Conservation (phyloP, 2,888 invertebrate genomes). For the Drosophila ochracea region DNA sequence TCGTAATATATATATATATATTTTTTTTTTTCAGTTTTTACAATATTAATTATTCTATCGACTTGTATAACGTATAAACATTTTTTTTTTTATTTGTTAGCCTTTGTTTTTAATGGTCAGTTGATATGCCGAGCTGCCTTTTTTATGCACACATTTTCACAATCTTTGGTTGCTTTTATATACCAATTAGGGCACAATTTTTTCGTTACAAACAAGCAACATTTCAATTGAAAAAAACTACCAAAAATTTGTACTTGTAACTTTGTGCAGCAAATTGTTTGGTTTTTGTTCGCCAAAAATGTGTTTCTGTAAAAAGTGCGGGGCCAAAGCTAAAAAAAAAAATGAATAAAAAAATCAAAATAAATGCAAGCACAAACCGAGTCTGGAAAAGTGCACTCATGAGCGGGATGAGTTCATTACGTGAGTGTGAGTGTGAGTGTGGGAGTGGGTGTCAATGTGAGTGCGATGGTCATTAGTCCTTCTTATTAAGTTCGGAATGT, state of each 20-base stretch:
- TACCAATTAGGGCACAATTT: not conserved
- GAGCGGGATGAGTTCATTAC: too few species aligned
- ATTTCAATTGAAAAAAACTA: not conserved
- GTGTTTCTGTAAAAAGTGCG: not conserved
- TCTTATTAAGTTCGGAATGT: conserved; percentile 21
- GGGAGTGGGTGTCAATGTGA: not conserved
- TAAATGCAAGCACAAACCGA: not conserved
- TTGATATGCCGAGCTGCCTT: not conserved
- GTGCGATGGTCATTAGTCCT: conserved; percentile 35
- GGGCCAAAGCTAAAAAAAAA: not conserved
- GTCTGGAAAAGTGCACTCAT: not conserved
- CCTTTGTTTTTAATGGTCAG: not conserved
- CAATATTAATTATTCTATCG: not conserved
- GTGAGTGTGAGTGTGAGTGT: not conserved
- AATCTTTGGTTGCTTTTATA: not conserved
- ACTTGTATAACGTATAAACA: not conserved
- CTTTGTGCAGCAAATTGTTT: not conserved
- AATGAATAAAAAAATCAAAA: not conserved
- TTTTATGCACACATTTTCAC: not conserved
- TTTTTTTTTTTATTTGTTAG: not conserved
- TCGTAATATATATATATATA: not conserved
- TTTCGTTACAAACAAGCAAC: not conserved
- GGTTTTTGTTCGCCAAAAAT: not conserved
- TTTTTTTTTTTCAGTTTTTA: not conserved
- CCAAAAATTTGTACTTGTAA: not conserved